Base-by-base conservation (phyloP, 2,888 invertebrate genomes). In the Dermolepida albohirtum region DNA sequence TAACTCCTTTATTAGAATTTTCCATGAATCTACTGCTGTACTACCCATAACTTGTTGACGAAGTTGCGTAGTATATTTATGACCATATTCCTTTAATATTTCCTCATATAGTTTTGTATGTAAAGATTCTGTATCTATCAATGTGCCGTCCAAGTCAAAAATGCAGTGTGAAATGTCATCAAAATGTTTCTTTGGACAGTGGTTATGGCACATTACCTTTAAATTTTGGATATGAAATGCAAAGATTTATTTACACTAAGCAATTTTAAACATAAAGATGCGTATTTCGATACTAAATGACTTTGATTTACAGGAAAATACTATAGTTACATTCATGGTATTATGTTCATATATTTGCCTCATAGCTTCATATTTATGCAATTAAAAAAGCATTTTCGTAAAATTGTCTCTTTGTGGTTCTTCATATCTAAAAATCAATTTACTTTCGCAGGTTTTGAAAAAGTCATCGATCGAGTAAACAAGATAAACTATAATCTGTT, bases 101-200 rank as follows among this genome's bases (percentile, higher is more conserved):
- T 55, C 49, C 8, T 34, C 44, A n/a, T 29, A 50, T 1, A 63
- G 16, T 6, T n/a, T 11, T 5, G 17, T 17, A 41, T 64, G 51
- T 5, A 64, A 14, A 12, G 10, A n/a, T n/a, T 68, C 55, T 22
- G 64, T 64, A 27, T 68, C 57, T 5, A 68, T 10, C 11, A 68
- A 8, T 12, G 57, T 57, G 8, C 68, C 68, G 43, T 68, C 68
- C 43, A 68, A 51, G 44, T 68, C 68, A 40, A 68, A 68, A 17
- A 68, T 68, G 64, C 64, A 64, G 17, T 68, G 68, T 5, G 64
- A 64, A 0, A 68, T 64, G 2, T 5, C 8, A 11, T 39, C 5
- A 22, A 47, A 50, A 8, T 17, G 22, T 7, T 50, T 64, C 11
- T 14, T n/a, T 16, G 34, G 29, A 22, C 44, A 43, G 1, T 27